Conservation (phyloP, 2,113 vertebrate genomes). For the Caretta caretta region DNA sequence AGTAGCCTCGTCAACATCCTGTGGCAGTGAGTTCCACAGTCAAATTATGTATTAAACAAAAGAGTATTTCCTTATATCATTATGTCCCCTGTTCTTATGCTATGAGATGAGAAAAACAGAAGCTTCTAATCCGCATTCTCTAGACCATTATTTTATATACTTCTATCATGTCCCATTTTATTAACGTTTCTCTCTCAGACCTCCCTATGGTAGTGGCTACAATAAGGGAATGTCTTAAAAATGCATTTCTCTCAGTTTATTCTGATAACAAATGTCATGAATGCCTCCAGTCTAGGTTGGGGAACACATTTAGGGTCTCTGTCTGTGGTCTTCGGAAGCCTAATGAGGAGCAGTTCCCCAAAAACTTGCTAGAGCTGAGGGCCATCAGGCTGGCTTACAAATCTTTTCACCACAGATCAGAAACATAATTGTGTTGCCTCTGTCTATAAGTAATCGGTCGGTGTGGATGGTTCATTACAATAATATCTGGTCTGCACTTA, state of each 20-base stretch:
- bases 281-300: neutral
- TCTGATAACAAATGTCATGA: neutral
- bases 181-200: neutral
- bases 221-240: neutral
- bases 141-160: neutral
- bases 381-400: neutral
- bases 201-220: neutral
- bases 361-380: neutral
- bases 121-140: neutral
- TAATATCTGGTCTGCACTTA: neutral
- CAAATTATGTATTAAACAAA: neutral
- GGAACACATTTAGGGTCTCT: neutral
- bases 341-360: neutral
- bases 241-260: neutral
- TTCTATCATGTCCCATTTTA: neutral
- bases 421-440: neutral
- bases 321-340: neutral
- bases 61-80: neutral
- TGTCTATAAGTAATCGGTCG: neutral
- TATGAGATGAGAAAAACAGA: neutral
- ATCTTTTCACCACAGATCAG: neutral
- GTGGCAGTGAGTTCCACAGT: neutral
- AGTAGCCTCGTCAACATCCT: neutral
- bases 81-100: neutral
- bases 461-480: neutral